These are phyloP conservation scores for Poecilobothrus nobilitatus DNA, from an alignment of 2,888 invertebrate genomes.

Conservation along the genomic window DNA sequence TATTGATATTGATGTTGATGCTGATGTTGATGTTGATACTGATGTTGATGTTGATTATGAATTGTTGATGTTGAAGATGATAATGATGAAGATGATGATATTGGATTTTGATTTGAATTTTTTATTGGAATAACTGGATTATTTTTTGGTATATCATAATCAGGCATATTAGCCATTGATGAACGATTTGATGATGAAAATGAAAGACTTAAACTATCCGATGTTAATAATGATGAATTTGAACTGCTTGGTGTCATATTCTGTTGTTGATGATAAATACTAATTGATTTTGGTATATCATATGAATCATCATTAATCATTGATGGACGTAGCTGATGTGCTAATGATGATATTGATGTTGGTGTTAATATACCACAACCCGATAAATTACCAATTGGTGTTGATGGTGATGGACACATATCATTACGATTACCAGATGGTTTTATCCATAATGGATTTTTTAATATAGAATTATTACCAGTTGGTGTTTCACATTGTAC, in stretches of 20 bases:
- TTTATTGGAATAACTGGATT: conserved; percentile 33
- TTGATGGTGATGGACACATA: conserved; percentile 39
- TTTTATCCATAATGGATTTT: conserved; percentile 42
- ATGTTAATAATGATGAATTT: conserved; percentile 55
- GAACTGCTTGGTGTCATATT: conserved; percentile 60
- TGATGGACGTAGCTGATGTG: conserved; percentile 20
- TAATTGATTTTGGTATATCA: conserved; percentile 55
- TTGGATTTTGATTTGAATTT: conserved; percentile 19
- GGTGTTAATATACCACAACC: conserved; percentile 28
- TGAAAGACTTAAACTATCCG: conserved; percentile 49
- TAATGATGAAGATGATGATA: conserved; percentile 19
- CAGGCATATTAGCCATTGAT: conserved; percentile 52
- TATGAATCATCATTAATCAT: conserved; percentile 49
- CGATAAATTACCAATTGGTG: conserved; percentile 44
- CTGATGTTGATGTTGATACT: conserved; percentile 20
- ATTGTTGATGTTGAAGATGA: conserved; percentile 9
- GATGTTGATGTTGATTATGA: conserved; percentile 22
- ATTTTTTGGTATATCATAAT: conserved; percentile 60
- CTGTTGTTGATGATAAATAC: conserved; percentile 43
- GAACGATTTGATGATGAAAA: conserved; percentile 49
- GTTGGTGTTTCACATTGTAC: conserved; percentile 47
- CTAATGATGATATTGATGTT: conserved; percentile 30
- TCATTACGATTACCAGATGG: conserved; percentile 24
- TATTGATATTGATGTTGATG: conserved; percentile 21
- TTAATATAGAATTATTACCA: conserved; percentile 20